phyloP scores from a whole-genome alignment of 2,888 invertebrate species.

The Digitonthophagus gazella region DNA sequence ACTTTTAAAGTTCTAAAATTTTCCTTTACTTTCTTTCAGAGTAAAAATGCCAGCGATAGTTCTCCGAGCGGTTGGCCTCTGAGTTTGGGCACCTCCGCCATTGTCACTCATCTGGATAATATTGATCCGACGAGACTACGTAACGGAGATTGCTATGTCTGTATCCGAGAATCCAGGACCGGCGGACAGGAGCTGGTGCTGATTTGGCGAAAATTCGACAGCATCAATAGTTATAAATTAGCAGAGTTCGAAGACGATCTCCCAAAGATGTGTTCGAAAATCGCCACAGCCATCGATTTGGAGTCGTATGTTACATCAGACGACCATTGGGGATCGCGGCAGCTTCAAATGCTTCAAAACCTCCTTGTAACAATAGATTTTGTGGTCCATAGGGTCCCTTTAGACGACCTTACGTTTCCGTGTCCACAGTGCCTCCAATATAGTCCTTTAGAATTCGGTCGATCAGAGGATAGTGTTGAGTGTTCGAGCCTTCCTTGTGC shows the following conservation, averaged over 20 bases:
- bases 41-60: constrained; percentile 50
- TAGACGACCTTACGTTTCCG: constrained; percentile 65
- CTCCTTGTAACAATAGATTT: constrained; percentile 68
- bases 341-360: constrained; percentile 64
- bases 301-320: constrained; percentile 41
- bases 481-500: constrained; percentile 39
- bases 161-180: constrained; percentile 51
- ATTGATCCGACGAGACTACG: constrained; percentile 61
- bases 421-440: constrained; percentile 54
- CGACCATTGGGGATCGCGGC: constrained; percentile 52
- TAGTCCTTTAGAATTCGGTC: constrained; percentile 44
- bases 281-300: constrained; percentile 44
- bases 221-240: constrained; percentile 44
- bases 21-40: constrained; percentile 50
- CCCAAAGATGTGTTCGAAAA: constrained; percentile 46
- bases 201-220: constrained; percentile 44
- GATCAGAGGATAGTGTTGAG: constrained; percentile 41
- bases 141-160: constrained; percentile 65
- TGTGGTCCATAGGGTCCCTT: constrained; percentile 64
- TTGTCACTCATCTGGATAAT: constrained; percentile 64
- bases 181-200: constrained; percentile 45
- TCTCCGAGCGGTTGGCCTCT: constrained; percentile 66
- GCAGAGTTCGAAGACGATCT: constrained; percentile 40
- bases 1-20: not conserved
- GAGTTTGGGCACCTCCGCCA: constrained; percentile 60